Percentiles rank a stretch among this genome's conserved stretches.
These are phyloP conservation scores for Hippopotamyrus pictus DNA, from an alignment of 2,797 vertebrate genomes.

Conservation along the genomic window DNA sequence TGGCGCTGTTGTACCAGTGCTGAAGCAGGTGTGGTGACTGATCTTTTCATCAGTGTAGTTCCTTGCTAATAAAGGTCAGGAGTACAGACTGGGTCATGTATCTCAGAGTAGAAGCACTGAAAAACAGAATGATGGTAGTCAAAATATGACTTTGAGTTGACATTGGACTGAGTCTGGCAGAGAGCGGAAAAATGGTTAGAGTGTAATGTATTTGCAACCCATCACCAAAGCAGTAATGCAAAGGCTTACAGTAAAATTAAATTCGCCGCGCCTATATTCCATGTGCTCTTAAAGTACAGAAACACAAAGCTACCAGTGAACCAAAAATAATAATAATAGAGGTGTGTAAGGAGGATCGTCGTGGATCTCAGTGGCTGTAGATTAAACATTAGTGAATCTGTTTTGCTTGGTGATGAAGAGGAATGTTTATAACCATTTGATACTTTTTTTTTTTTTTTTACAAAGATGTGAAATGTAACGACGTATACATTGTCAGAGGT, in stretches of 20 bases:
- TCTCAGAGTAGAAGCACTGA: background rate
- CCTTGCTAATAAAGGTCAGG: background rate
- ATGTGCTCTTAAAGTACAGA: slow-evolving; percentile 9
- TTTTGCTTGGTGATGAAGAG: background rate
- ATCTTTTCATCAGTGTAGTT: background rate
- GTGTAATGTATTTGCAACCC: background rate
- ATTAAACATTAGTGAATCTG: background rate
- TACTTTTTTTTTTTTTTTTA: background rate
- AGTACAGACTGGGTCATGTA: background rate
- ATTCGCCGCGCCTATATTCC: background rate
- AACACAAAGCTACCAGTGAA: background rate
- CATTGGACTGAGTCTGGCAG: background rate
- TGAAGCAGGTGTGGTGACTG: background rate
- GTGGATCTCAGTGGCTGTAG: background rate
- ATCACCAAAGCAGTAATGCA: background rate
- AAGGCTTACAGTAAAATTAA: background rate
- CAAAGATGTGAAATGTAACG: background rate
- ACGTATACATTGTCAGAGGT: background rate
- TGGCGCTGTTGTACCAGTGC: background rate
- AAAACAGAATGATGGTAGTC: background rate
- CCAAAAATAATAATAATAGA: background rate
- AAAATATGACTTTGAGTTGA: background rate
- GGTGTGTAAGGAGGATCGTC: background rate
- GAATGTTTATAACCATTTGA: background rate
- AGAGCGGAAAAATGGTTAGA: background rate